phyloP scores from a whole-genome alignment of 2,888 invertebrate species.

The Lapara coniferarum region DNA sequence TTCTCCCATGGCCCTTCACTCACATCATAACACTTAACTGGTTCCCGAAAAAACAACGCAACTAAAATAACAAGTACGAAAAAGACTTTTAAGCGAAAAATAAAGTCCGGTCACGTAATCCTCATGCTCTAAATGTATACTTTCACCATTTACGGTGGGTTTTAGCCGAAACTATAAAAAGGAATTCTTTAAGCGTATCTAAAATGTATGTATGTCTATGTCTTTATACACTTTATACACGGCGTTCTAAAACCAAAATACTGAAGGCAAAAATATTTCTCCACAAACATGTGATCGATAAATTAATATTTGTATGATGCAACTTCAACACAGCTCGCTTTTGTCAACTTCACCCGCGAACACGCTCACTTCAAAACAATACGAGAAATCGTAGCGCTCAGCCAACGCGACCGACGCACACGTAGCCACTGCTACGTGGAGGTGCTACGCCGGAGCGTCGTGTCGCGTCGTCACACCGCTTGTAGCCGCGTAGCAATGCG shows the following conservation, averaged over 20 bases:
- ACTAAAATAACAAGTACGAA: conserved; percentile 1
- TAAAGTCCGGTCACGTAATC: conserved; percentile 40
- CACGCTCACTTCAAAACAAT: conserved; percentile 32
- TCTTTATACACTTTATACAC: neutral
- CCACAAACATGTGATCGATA: neutral
- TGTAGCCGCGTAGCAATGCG: conserved; percentile 64
- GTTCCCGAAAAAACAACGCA: neutral
- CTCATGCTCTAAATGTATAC: conserved; percentile 23
- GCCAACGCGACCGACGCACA: conserved; percentile 63
- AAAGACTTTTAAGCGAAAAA: neutral
- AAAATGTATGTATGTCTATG: conserved; percentile 9
- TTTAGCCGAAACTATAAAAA: neutral
- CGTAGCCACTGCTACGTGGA: conserved; percentile 74
- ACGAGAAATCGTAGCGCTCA: conserved; percentile 47
- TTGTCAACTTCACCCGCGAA: conserved; percentile 6
- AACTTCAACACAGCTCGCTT: conserved; percentile 9
- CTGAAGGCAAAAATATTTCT: neutral
- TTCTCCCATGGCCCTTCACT: conserved; percentile 57
- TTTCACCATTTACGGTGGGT: neutral
- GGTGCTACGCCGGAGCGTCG: conserved; percentile 40
- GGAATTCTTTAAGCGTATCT: neutral
- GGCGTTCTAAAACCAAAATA: neutral
- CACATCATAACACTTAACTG: conserved; percentile 23
- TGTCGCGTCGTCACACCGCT: conserved; percentile 26
- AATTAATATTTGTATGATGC: neutral